phyloP scores from a whole-genome alignment of 2,888 invertebrate species.

The Quadroppia sp. region DNA sequence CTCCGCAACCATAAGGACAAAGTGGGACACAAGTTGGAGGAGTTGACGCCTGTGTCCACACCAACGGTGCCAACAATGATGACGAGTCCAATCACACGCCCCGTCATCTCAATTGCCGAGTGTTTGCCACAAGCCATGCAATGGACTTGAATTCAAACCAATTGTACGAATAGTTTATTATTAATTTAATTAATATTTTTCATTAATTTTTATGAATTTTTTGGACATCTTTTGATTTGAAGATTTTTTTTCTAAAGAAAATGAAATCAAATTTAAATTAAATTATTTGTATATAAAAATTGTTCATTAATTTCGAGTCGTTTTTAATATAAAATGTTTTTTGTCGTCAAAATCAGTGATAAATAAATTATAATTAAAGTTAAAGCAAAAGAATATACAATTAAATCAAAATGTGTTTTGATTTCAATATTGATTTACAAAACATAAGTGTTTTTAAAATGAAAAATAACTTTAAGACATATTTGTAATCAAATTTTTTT shows the following conservation, averaged over 20 bases:
- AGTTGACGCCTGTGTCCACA: background rate
- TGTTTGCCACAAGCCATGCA: constrained; percentile 21
- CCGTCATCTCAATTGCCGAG: constrained; percentile 10
- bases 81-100: background rate
- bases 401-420: too few relatives aligned
- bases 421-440: too few relatives aligned
- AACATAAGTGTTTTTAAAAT: too few relatives aligned
- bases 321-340: background rate
- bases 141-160: background rate
- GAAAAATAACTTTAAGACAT: too few relatives aligned
- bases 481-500: too few relatives aligned
- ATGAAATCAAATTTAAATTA: too few relatives aligned
- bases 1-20: constrained; percentile 29
- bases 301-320: too few relatives aligned
- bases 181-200: background rate
- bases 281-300: too few relatives aligned
- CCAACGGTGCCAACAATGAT: background rate
- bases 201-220: background rate
- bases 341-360: background rate
- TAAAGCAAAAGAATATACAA: too few relatives aligned
- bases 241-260: too few relatives aligned
- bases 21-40: constrained; percentile 1
- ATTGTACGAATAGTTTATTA: background rate
- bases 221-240: too few relatives aligned
- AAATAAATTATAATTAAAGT: background rate